Base-by-base conservation (phyloP, 2,888 invertebrate genomes). In the Caenorhabditis japonica region DNA sequence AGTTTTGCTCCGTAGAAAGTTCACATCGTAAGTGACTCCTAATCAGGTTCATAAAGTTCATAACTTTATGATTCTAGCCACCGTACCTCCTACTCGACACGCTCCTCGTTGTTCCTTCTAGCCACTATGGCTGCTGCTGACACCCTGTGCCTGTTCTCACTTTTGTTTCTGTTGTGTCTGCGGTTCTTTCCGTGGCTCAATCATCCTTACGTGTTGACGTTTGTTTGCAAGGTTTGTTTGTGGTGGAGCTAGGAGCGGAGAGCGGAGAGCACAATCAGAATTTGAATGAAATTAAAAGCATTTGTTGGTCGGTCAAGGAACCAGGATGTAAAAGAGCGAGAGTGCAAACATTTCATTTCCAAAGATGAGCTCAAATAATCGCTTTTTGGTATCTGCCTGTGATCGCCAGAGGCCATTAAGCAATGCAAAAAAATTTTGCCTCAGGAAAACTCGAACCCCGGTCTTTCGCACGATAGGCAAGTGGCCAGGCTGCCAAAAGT, bases 41-140 rank as follows among this genome's bases (percentile, higher is more conserved):
- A 23, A 4, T 17, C 5, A 27, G 15, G 1, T 43, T n/a, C 10
- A n/a, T n/a, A n/a, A n/a, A n/a, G n/a, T n/a, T n/a, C n/a, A n/a
- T n/a, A n/a, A n/a, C n/a, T n/a, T 33, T 44, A 12, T 17, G 7
- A 47, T 55, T 78, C 47, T 75, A 79, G 80, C 55, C 69, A 53
- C 51, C 60, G 78, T 19, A 64, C 62, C 2, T 77, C 80, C 10
- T 75, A 82, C 0, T 77, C 85, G 2, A 84, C 84, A 0, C 74
- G 81, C 15, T 80, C 83, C 12, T 83, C 84, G 10, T 66, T 85
- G 3, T 82, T 79, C n/a, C 74, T 85, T 4, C 76, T 85, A 15
- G 79, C 78, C 25, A 75, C 82, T 8, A 84, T 85, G 85, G 84
- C 85, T 5, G 71, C 75, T 2, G 84, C 85, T 7, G 85, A 85